Evolutionary conservation across 2,888 invertebrate genomes (phyloP), one percentile per base, ranked within the genome.

Genomic region (Dryobotodes eremita): DNA sequence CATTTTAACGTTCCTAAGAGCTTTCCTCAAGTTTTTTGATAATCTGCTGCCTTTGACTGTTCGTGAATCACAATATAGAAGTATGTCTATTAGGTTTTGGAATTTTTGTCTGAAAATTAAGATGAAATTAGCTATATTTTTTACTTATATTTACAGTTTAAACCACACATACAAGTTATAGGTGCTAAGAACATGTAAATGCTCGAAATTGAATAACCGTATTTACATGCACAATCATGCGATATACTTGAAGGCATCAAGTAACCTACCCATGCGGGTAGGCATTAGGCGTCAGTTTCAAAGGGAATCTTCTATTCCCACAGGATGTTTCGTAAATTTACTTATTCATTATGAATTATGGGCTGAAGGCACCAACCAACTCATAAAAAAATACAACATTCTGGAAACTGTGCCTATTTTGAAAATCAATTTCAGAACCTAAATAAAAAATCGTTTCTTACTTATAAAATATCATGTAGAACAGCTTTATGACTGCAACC

Each of bases 391-490:
- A 26, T 48, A 26, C 26, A 20, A 26, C 20, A 48, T 23, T 68
- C 20, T 31, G 20, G 48, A 31, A 68, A 68, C 50, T 23, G 23
- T 23, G 23, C 17, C 7, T 1, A 68, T n/a, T n/a, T 72, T 17
- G 17, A 13, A 48, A 72, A n/a, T n/a, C n/a, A n/a, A n/a, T n/a
- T n/a, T n/a, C n/a, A n/a, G n/a, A n/a, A 64, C 3, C 11, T 20
- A 7, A n/a, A 46, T 8, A 15, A 20, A n/a, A 46, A n/a, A 71
- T 8, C 0, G 0, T 31, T 36, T 53, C 91, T 88, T 87, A 94
- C 94, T 86, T 85, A 55, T 92, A 78, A 57, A 89, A 57, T 36
- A 90, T 89, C 91, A 93, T 92, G 68, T 89, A 93, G 26, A 92
- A 81, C n/a, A 94, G 86, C 69, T 94, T 94, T 23, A 91, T 79